These are phyloP conservation scores for Ciconia boyciana DNA, from an alignment of 2,113 vertebrate species.

Conservation along the genomic window DNA sequence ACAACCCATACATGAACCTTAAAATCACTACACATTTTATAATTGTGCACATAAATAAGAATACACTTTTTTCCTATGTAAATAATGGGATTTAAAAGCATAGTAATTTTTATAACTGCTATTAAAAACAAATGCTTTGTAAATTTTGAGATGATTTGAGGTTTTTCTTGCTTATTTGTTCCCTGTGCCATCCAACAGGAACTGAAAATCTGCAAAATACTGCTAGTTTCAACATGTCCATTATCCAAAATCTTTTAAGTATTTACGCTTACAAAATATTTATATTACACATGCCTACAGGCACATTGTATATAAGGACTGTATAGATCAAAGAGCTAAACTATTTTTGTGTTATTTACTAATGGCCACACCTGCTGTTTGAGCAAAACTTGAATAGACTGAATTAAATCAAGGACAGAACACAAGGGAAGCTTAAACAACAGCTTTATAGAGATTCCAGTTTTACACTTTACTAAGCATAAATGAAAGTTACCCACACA, in stretches of 20 bases:
- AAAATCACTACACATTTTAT: neutral
- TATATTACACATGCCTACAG: conserved; percentile 10
- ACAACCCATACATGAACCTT: neutral
- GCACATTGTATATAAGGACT: neutral
- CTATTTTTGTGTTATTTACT: conserved; percentile 27
- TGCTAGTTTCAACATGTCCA: conserved; percentile 24
- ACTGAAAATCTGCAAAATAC: conserved; percentile 12
- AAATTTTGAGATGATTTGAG: neutral
- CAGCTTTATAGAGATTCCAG: neutral
- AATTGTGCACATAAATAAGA: neutral
- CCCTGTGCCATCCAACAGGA: neutral
- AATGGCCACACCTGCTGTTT: conserved; percentile 51
- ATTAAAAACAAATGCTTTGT: neutral
- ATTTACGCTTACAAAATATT: conserved; percentile 44
- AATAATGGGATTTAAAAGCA: neutral
- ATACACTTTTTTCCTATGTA: neutral
- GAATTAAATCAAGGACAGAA: conserved; percentile 41
- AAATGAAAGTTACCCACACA: conserved; percentile 24
- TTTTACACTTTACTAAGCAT: conserved; percentile 39
- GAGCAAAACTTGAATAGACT: conserved; percentile 31
- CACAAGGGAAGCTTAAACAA: conserved; percentile 26
- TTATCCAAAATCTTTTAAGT: conserved; percentile 44
- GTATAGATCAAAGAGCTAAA: conserved; percentile 15
- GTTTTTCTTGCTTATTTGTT: neutral
- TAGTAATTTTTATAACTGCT: neutral